Base-by-base conservation (phyloP, 2,113 vertebrate genomes). In the Amphiprion percula region DNA sequence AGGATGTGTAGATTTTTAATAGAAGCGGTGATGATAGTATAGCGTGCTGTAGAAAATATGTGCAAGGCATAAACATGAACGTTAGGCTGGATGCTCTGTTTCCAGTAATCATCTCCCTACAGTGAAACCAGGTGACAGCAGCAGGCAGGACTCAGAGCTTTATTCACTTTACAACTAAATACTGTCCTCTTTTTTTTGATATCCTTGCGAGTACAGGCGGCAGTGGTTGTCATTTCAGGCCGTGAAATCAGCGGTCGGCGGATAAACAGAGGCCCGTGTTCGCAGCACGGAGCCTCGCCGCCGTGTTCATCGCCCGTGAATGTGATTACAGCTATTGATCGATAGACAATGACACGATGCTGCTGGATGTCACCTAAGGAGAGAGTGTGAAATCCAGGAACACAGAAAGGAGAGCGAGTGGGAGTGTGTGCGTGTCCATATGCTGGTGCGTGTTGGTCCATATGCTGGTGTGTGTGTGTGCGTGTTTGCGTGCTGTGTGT, bases 311-410 rank as follows among this genome's bases (percentile, higher is more conserved):
- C 50, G 73, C 65, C 87, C 63, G 58, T 80, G 82, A 92, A 92
- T 86, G 86, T 87, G 87, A 92, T 94, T 92, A 91, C 90, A 76
- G 77, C 79, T 77, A 77, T 82, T 69, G 90, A 94, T 92, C 88
- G 67, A 65, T 85, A 82, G 60, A 75, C 86, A 65, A 79, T 80
- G 90, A 91, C 91, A 90, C 67, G 6, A 64, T 67, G 78, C 84
- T 82, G 82, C 54, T 71, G 77, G 75, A 61, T 84, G 90, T 89
- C 89, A 91, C 89, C 87, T 89, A 82, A 89, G 79, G 84, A 83
- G 79, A 62, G 68, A 15, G 69, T 16, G 33, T n/a, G 62, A 56
- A 62, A 74, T 6, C 59, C 28, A 64, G 65, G 67, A 54, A 11
- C 21, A 15, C 21, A 64, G 37, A 79, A 49, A n/a, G 56, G 16